Evolutionary conservation across 2,113 vertebrate species (phyloP).

Genomic region (Ptilonorhynchus violaceus): DNA sequence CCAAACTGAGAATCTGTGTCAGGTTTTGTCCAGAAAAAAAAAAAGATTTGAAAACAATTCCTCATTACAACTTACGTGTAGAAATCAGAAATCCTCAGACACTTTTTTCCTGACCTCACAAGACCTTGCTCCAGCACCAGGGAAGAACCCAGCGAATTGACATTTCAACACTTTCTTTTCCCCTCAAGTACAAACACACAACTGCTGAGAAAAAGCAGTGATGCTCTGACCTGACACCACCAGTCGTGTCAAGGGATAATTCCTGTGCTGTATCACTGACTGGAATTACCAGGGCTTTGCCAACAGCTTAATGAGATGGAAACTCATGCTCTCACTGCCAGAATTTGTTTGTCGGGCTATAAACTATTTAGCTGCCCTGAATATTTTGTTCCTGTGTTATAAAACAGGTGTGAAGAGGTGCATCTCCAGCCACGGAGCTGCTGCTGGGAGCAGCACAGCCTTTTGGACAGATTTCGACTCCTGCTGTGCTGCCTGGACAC

Average conservation of each 20-base stretch:
- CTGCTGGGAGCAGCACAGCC: neutral
- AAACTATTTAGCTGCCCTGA: constrained; percentile 16
- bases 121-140: neutral
- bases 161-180: constrained; percentile 7
- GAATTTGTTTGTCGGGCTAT: constrained; percentile 2
- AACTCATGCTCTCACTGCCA: constrained; percentile 29
- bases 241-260: neutral
- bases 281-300: constrained; percentile 61
- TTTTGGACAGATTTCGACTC: neutral
- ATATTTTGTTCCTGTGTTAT: constrained; percentile 36
- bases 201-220: constrained; percentile 18
- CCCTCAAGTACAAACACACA: constrained; percentile 3
- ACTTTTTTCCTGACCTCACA: neutral
- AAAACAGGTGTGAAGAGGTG: constrained; percentile 47
- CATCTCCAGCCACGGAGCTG: neutral
- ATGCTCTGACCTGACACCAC: constrained; percentile 39
- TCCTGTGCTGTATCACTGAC: constrained; percentile 1
- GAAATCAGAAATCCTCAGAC: neutral
- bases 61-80: neutral
- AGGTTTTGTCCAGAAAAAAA: neutral
- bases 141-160: neutral
- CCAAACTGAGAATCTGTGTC: neutral
- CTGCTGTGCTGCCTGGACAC: fast-evolving
- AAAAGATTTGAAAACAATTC: neutral
- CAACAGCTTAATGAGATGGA: constrained; percentile 57